phyloP scores from a whole-genome alignment of 1,140 invertebrate genomes.

The Atopsyche davidsoni region DNA sequence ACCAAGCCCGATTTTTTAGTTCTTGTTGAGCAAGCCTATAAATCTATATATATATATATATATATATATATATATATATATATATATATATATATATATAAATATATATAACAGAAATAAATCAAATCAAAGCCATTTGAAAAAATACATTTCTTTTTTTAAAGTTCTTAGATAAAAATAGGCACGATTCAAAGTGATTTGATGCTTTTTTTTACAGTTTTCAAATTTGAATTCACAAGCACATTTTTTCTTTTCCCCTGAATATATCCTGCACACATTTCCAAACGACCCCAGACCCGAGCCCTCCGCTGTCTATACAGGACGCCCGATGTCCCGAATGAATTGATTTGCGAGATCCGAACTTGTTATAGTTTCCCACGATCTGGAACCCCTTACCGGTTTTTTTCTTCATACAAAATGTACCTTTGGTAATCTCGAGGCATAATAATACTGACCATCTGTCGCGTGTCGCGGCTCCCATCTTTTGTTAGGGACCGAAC shows the following conservation, averaged over 20 bases:
- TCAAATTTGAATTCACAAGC: neutral
- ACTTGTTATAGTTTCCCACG: conserved; percentile 20
- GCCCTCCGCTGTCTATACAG: conserved; percentile 6
- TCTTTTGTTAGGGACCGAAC: conserved; percentile 15
- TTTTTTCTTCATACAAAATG: conserved; percentile 19
- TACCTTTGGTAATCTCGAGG: conserved; percentile 16
- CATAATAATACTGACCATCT: conserved; percentile 18
- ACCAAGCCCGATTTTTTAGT: no score
- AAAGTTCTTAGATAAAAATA: no score
- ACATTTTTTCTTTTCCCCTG: neutral
- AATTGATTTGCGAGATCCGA: conserved; percentile 21
- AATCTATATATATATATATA: no score
- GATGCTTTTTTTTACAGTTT: no score
- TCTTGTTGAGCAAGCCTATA: no score
- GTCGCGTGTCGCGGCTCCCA: conserved; percentile 21
- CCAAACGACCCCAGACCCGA: conserved; percentile 1
- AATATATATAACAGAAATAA: no score
- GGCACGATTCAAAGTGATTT: no score
- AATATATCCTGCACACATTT: neutral
- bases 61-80: no score
- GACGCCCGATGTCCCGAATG: conserved; percentile 14
- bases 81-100: no score
- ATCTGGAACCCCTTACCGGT: conserved; percentile 16
- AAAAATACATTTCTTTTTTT: no score
- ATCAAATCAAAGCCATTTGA: no score